A percentile compares a stretch with the other conserved stretches of the same genome.
Evolutionary conservation across 2,888 invertebrate genomes (phyloP).

Genomic region (Hemithea aestivaria): DNA sequence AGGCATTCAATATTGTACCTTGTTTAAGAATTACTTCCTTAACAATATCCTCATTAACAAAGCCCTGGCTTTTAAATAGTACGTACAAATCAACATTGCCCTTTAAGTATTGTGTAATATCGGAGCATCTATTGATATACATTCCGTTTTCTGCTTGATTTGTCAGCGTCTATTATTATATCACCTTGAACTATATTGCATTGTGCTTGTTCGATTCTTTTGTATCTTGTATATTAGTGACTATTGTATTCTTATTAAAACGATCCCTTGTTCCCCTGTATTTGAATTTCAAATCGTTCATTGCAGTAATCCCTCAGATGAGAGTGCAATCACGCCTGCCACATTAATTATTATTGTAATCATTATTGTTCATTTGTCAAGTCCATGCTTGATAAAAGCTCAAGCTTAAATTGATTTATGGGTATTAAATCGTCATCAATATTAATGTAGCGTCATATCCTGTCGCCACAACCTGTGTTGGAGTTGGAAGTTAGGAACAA

Average conservation of each 20-base stretch:
- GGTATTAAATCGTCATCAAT: conserved; percentile 13
- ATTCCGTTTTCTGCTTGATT: conserved; percentile 1
- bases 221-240: conserved; percentile 2
- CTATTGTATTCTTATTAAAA: too few relatives aligned
- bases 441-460: conserved; percentile 14
- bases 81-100: too few relatives aligned
- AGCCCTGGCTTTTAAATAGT: too few relatives aligned
- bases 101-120: too few relatives aligned
- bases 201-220: neutral
- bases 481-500: neutral
- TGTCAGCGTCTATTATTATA: conserved; percentile 3
- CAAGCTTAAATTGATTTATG: conserved; percentile 11
- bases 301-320: conserved; percentile 17
- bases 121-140: too few relatives aligned
- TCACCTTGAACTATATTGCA: conserved; percentile 8
- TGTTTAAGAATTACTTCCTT: neutral
- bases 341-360: too few relatives aligned
- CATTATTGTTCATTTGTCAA: conserved; percentile 17
- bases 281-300: neutral
- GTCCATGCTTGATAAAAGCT: conserved; percentile 4
- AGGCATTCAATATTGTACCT: too few relatives aligned
- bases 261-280: too few relatives aligned
- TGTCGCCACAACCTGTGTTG: neutral
- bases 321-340: conserved; percentile 20
- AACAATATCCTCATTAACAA: neutral